Conservation (phyloP, 2,797 vertebrate species). For the Sitta carolinensis region DNA sequence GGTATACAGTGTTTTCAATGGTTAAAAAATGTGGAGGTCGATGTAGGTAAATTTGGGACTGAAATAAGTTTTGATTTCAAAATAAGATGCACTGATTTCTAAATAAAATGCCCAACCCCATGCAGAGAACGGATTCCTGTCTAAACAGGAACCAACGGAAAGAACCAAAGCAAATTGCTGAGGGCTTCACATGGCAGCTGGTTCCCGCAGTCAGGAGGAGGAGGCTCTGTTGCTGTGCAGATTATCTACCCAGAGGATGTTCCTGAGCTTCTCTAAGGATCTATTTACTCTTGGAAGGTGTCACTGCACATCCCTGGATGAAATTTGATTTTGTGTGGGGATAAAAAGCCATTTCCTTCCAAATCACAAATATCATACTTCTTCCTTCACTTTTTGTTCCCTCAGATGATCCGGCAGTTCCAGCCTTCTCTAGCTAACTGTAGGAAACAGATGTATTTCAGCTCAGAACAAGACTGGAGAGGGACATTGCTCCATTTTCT, state of each 20-base stretch:
- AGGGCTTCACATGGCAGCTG: fast-evolving
- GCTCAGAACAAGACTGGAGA: background rate
- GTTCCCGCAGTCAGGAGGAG: background rate
- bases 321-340: background rate
- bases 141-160: background rate
- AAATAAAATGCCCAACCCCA: background rate
- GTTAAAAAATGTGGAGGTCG: background rate
- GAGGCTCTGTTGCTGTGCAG: background rate
- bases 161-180: background rate
- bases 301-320: background rate
- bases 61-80: background rate
- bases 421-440: background rate
- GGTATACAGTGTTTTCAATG: background rate
- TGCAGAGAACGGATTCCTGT: background rate
- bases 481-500: background rate
- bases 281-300: background rate
- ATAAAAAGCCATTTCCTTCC: background rate
- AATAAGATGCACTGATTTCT: background rate
- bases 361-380: background rate
- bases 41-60: background rate
- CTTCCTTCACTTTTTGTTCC: background rate
- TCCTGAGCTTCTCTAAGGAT: background rate
- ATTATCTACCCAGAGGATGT: background rate
- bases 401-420: background rate
- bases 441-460: background rate